These are phyloP conservation scores for Lordiphosa stackelbergi DNA, from an alignment of 1,140 invertebrate genomes.

Conservation along the genomic window DNA sequence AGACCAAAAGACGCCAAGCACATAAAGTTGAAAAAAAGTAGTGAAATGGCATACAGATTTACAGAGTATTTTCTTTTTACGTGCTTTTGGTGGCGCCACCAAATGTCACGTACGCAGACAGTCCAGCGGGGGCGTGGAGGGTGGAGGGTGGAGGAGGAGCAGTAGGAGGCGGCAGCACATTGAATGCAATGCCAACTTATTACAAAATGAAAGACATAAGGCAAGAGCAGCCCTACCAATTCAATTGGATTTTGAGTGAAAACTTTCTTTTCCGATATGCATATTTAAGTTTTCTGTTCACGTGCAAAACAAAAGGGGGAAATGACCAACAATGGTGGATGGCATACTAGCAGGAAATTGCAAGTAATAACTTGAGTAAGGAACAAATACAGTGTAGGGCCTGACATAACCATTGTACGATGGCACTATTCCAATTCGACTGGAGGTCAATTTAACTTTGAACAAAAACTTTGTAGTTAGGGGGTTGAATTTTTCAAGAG, in stretches of 20 bases:
- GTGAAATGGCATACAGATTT: constrained; percentile 43
- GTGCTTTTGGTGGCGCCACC: constrained; percentile 64
- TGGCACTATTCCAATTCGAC: too few relatives aligned
- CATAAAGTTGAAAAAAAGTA: background rate
- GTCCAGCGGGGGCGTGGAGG: background rate
- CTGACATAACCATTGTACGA: too few relatives aligned
- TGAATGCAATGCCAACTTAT: constrained; percentile 48
- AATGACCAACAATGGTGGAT: background rate
- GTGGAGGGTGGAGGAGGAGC: background rate
- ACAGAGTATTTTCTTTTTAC: constrained; percentile 64
- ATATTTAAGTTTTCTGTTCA: background rate
- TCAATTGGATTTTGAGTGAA: constrained; percentile 54
- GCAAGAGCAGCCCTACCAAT: constrained; percentile 13
- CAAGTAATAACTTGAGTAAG: too few relatives aligned
- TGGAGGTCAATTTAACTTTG: too few relatives aligned
- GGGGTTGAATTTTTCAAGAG: too few relatives aligned
- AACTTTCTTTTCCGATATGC: constrained; percentile 14
- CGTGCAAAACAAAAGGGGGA: too few relatives aligned
- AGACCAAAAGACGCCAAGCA: constrained; percentile 38
- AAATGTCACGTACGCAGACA: constrained; percentile 71
- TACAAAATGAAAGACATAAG: constrained; percentile 33
- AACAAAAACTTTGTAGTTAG: too few relatives aligned
- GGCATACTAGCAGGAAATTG: too few relatives aligned
- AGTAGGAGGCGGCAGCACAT: constrained; percentile 13
- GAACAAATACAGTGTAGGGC: too few relatives aligned